Base-by-base conservation (phyloP, 2,113 vertebrate genomes). In the Serilophus lunatus region DNA sequence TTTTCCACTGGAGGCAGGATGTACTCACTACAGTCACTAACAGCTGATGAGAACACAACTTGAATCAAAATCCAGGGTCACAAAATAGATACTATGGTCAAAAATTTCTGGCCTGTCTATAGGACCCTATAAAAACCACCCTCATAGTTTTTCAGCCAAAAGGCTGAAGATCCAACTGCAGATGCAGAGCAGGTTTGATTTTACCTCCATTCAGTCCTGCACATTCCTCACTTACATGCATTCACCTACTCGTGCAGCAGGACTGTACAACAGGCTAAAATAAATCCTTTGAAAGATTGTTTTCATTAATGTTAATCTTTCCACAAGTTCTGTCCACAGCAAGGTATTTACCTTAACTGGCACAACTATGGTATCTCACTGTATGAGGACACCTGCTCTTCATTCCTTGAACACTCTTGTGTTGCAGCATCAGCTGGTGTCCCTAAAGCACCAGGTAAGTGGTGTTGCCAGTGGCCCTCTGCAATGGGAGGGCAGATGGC, bases 341-440 rank as follows among this genome's bases (percentile, higher is more conserved):
- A 53, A 88, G 53, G 9, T 51, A 71, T 18, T 42, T 31, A 50
- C 20, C 53, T 91, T 51, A 86, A 76, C 14, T 49, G 76, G 36
- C 31, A 72, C 0, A 0, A 35, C 50, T 45, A 13, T 33, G 1
- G 2, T 29, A 72, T 25, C 35, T 76, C 59, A 13, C 49, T 33
- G 19, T 7, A 60, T 7, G 31, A 78, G 44, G 57, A 53, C 20
- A 71, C 38, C 18, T 50, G 35, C 31, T 60, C 29, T 47, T 59
- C 5, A 25, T 31, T 71, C 6, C 1, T 65, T 44, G 82, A 82
- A 33, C 13, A 49, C 22, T 31, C 60, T 36, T 54, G n/a, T 23
- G 26, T 28, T 66, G 26, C 53, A 88, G 45, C 83, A 87, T 82
- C 69, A 92, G 86, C 59, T 84, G 83, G 81, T 76, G 83, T 74